phyloP scores from a whole-genome alignment of 2,888 invertebrate genomes.

The Protonemura montana region DNA sequence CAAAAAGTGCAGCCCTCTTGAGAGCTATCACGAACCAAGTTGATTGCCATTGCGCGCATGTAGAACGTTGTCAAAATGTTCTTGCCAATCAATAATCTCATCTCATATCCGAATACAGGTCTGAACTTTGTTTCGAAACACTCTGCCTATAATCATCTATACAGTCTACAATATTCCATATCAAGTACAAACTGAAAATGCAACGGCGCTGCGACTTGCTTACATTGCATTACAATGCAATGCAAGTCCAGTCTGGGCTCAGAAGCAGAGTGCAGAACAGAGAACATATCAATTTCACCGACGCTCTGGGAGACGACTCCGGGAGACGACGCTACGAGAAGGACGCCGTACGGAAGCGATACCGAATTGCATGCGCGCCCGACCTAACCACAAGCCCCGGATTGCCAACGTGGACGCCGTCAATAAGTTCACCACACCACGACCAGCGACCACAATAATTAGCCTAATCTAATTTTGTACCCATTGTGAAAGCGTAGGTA shows the following conservation, averaged over 20 bases:
- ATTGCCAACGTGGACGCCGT: not conserved
- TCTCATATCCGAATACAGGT: not conserved
- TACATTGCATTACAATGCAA: too few species aligned
- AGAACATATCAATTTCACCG: too few species aligned
- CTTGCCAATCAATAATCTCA: not conserved
- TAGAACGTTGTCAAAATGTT: not conserved
- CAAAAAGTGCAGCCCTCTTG: not conserved
- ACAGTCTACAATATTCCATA: too few species aligned
- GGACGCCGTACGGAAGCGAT: too few species aligned
- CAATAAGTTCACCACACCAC: not conserved
- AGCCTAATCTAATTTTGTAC: not conserved
- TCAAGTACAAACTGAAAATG: too few species aligned
- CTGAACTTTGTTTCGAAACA: not conserved
- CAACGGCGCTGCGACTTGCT: too few species aligned
- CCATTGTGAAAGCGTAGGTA: not conserved
- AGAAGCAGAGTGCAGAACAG: too few species aligned
- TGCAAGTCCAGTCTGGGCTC: too few species aligned
- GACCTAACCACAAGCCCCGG: not conserved
- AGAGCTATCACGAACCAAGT: not conserved
- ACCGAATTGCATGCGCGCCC: not conserved
- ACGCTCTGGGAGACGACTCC: too few species aligned
- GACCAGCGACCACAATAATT: not conserved
- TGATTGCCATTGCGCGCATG: not conserved
- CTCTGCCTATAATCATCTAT: too few species aligned
- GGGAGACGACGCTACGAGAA: too few species aligned